These are phyloP conservation scores for Dorcus hopei DNA, from an alignment of 2,888 invertebrate species.

Conservation along the genomic window DNA sequence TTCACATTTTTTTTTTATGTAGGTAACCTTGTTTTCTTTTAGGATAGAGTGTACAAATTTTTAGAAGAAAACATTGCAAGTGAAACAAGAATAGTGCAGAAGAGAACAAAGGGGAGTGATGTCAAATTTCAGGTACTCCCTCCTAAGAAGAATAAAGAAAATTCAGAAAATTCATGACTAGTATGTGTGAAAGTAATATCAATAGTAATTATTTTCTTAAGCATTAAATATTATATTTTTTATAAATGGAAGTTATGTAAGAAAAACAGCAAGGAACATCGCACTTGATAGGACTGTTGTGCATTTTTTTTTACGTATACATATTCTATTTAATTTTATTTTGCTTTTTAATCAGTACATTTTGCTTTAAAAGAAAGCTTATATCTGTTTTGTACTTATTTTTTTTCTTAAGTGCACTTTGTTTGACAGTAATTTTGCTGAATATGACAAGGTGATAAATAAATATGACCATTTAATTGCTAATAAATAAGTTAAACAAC, in stretches of 20 bases:
- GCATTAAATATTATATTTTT: constrained; percentile 27
- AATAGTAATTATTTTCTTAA: constrained; percentile 15
- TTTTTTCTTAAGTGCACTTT: too few species aligned
- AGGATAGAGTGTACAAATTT: constrained; percentile 59
- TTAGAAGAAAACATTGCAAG: constrained; percentile 56
- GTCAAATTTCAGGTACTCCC: constrained; percentile 65
- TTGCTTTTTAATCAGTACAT: too few species aligned
- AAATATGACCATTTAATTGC: too few species aligned
- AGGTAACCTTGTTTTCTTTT: constrained; percentile 36
- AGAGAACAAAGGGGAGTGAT: constrained; percentile 58
- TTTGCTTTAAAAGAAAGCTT: too few species aligned
- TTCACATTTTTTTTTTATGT: neutral
- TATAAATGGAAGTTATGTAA: constrained; percentile 20
- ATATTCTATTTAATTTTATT: too few species aligned
- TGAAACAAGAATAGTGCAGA: constrained; percentile 60
- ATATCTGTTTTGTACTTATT: too few species aligned
- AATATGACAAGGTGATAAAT: too few species aligned
- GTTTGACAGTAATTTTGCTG: too few species aligned
- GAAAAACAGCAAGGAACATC: neutral
- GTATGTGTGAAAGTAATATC: constrained; percentile 9
- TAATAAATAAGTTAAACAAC: too few species aligned
- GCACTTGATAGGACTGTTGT: too few species aligned
- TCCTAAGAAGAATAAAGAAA: constrained; percentile 36
- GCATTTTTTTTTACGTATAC: too few species aligned
- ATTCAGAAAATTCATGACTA: constrained; percentile 28